Conservation (phyloP, 2,113 vertebrate species). For the Daphoenositta chrysoptera region DNA sequence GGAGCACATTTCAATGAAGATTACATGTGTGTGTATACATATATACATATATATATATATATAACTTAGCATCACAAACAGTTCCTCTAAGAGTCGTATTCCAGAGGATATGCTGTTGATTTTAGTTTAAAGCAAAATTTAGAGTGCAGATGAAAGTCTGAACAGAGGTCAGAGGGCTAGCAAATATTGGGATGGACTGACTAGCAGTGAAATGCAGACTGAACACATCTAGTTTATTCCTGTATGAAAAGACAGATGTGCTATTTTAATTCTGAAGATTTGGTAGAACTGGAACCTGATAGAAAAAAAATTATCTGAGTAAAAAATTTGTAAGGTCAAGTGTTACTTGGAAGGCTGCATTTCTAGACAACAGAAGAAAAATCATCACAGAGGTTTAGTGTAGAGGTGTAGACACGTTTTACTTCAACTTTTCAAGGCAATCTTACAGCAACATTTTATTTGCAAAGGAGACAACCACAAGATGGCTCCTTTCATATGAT, state of each 20-base stretch:
- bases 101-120: background rate
- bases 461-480: slow-evolving; percentile 47
- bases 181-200: background rate
- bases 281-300: background rate
- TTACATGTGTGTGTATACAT: too few relatives aligned
- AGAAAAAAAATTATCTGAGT: background rate
- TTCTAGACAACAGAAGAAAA: background rate
- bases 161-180: background rate
- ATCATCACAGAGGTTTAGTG: background rate
- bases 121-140: background rate
- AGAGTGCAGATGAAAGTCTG: background rate
- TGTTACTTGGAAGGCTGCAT: background rate
- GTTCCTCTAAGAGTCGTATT: background rate
- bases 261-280: background rate
- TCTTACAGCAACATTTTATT: background rate
- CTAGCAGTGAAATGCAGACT: background rate
- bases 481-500: slow-evolving; percentile 45
- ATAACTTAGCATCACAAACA: background rate
- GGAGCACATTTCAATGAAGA: background rate
- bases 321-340: background rate
- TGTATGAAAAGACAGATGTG: background rate
- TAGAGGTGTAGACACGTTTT: background rate
- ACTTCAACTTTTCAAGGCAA: background rate
- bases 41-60: background rate
- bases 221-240: background rate